Base-by-base conservation (phyloP, 2,797 vertebrate genomes). In the Poecilia gillii region DNA sequence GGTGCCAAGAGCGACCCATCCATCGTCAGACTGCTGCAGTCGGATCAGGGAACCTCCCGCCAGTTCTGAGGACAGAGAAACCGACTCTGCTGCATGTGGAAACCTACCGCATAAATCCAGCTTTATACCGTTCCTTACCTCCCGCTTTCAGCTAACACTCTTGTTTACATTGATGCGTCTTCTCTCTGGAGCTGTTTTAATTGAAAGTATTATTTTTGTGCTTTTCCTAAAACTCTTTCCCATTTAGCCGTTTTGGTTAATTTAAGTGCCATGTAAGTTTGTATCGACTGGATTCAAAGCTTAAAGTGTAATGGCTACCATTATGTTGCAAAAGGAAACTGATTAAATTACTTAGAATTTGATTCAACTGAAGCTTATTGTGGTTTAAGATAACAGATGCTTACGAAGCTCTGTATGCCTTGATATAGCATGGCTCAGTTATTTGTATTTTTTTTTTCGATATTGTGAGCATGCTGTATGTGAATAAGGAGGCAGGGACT, bases 1-100 rank as follows among this genome's bases (percentile, higher is more conserved):
- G 98, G 98, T 84, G 98, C 98, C 95, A 99, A 99, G 92, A 99
- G 98, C 0, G 98, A 99, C 93, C 98, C 98, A 0, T 99, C 98
- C 90, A 99, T 99, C 41, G 98, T 99, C 87, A 94, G 98, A 85
- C 96, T 99, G 91, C 96, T 99, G 92, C 98, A 99, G 95, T 99
- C 98, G 0, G 98, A 99, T 91, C 98, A 98, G 90, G 97, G 97
- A 91, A 95, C 97, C 45, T 95, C 98, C 76, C 95, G 94, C 49
- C 97, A 98, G 95, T 96, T 98, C 95, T 98, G 96, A 98, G 79
- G 73, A 85, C 75, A 74, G 81, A 87, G 75, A 78, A 73, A 75
- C 66, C 76, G 31, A 70, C 73, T 20, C 55, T 4, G 18, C 41
- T 53, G 49, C 81, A 31, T 72, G 45, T n/a, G 20, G 81, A 83